phyloP scores from a whole-genome alignment of 2,888 invertebrate genomes.

The Idaea dimidiata region DNA sequence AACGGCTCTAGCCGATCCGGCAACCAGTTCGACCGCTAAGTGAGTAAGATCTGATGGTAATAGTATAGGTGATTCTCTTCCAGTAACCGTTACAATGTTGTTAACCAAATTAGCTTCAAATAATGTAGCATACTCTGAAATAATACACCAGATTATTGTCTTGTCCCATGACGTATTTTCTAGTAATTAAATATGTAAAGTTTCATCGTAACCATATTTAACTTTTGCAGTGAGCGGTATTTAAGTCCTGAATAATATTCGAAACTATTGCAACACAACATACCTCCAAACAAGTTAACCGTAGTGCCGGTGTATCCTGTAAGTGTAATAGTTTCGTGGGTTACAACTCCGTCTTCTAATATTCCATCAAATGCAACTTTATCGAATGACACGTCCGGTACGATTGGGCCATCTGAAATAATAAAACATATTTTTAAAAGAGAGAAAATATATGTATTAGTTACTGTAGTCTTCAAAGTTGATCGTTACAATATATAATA shows the following conservation, averaged over 20 bases:
- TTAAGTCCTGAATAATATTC: too few relatives aligned
- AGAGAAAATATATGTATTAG: not conserved
- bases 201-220: too few relatives aligned
- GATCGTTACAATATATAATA: not conserved
- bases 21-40: slow-evolving; percentile 49
- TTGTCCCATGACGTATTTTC: too few relatives aligned
- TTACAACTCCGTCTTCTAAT: slow-evolving; percentile 33
- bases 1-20: slow-evolving; percentile 46
- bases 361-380: slow-evolving; percentile 51
- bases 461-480: not conserved
- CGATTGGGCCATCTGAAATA: not conserved
- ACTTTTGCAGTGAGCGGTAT: too few relatives aligned
- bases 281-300: slow-evolving; percentile 53
- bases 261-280: not conserved
- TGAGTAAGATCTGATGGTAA: slow-evolving; percentile 39
- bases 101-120: slow-evolving; percentile 39
- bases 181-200: too few relatives aligned
- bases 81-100: slow-evolving; percentile 39
- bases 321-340: slow-evolving; percentile 50
- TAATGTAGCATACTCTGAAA: slow-evolving; percentile 39
- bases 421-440: not conserved
- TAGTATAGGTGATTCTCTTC: slow-evolving; percentile 26
- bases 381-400: slow-evolving; percentile 37
- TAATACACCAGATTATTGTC: not conserved
- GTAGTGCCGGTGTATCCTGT: slow-evolving; percentile 37